Evolutionary conservation across 2,888 invertebrate species (phyloP), one percentile per base, ranked within the genome.

Genomic region (Spodoptera exigua): DNA sequence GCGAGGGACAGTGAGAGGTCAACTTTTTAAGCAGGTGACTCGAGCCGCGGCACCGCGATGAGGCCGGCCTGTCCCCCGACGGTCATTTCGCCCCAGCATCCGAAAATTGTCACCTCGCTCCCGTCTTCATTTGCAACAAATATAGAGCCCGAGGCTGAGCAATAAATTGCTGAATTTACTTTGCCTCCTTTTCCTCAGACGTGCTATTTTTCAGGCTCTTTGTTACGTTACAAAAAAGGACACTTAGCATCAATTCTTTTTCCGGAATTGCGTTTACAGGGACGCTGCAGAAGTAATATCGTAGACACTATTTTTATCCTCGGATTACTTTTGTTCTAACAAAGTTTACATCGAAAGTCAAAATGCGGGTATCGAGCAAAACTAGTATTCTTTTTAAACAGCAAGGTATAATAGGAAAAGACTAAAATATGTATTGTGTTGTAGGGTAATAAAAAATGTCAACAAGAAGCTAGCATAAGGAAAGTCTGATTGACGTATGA

Each of bases 91-190:
- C 72, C 83, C 84, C 88, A 83, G 79, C 85, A 85, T 83, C 88
- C 87, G 87, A 90, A 90, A 91, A 91, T 92, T 92, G 92, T 92
- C 92, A 93, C 92, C 92, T 91, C 88, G 76, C 85, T 81, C 81
- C 83, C 86, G 89, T 90, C 91, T 93, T 93, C 92, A 93, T 93
- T 93, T 92, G 91, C 91, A 90, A 90, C 92, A 93, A 92, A 92
- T 91, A 91, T 90, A 91, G 87, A 87, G 78, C 87, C 85, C 77
- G 82, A 81, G 86, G 82, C 88, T 84, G 79, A 79, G 87, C 89
- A 87, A 91, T 92, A 92, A 92, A 92, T 91, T 90, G 88, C 86
- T 88, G 88, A 92, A 89, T 92, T 92, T 91, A 92, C 88, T 89
- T 85, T 85, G 86, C 82, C 83, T 86, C 79, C 84, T 80, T 88